Evolutionary conservation across 2,797 vertebrate species (phyloP), one percentile per base, ranked within the genome.

Genomic region (Melanotaenia parkinsoni): DNA sequence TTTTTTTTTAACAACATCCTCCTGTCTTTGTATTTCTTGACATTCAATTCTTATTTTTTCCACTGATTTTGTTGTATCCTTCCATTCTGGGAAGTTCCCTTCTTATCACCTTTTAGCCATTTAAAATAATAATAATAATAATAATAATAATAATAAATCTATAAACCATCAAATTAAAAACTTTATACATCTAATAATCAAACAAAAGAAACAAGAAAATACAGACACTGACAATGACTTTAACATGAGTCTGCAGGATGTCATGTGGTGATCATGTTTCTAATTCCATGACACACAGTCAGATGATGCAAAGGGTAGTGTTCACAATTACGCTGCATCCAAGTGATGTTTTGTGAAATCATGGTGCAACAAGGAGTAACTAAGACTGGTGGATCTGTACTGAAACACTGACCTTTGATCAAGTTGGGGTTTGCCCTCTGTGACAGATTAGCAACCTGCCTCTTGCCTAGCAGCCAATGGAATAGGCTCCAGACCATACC

Each of bases 31-130:
- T 79, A 72, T 74, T 72, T 72, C 64, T 72, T 8, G 4, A 60
- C 65, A 70, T 74, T 80, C 40, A 26, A 60, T 63, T 72, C 40
- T 30, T 80, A 63, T 77, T 54, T 65, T 76, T 8, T 32, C 64
- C 58, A 62, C 59, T 51, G 33, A 64, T 57, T 83, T 77, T 83
- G 79, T 70, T 80, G 70, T 77, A 61, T 68, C 35, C 35, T 65
- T 74, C 57, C 37, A 50, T 76, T 47, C 81, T 32, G n/a, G 51
- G 13, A 26, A 13, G 38, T 71, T 68, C 56, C 43, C 26, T 81
- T 74, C 68, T 79, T 77, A 79, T 83, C 73, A 69, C 47, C 40
- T 67, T 45, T 70, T 81, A 67, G 71, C 76, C 72, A 81, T 47
- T 72, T 47, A 88, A 81, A 85, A 3, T 10, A 37, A 37, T 35